Evolutionary conservation across 2,888 invertebrate genomes (phyloP), one percentile per base, ranked within the genome.

Genomic region (Aethes cnicana): DNA sequence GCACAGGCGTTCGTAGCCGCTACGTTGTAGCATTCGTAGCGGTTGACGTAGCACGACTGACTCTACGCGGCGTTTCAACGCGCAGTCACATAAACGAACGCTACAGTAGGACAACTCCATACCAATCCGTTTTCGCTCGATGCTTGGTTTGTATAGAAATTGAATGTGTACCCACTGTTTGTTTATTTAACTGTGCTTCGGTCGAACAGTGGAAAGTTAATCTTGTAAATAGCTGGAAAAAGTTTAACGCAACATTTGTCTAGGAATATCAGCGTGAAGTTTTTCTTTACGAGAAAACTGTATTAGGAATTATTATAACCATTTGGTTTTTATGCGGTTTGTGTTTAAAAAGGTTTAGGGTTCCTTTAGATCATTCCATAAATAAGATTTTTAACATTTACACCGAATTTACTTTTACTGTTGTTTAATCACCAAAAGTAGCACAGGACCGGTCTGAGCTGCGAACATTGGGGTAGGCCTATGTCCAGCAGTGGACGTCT

Each of bases 21-120:
- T 53, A 52, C 47, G 69, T 60, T 73, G 79, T 77, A 76, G 81
- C 81, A 75, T 57, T 68, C 75, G 73, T 66, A 69, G 63, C 74
- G 77, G 61, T 56, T 62, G 69, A 64, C 77, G 80, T 78, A 81
- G 74, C 74, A 60, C 72, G 77, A 80, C 81, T 81, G 84, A 74
- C 64, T 70, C 73, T 70, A 72, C 74, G 69, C 58, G 44, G 62
- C 66, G 67, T 68, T 68, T 63, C 61, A 75, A 68, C 61, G 84
- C 84, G 84, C 84, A 84, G 80, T 76, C 73, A 75, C 68, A 42
- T 32, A 20, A 25, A 12, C 25, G 32, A 21, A 39, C 39, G 18
- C n/a, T 5, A 39, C 52, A 47, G 53, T 28, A 53, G 12, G 1
- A 12, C 42, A 59, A 66, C 69, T 72, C 63, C 62, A 63, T 69